Percentiles rank a stretch among this genome's conserved stretches.
Evolutionary conservation across 2,113 vertebrate genomes (phyloP).

Genomic region (Alosa alosa): DNA sequence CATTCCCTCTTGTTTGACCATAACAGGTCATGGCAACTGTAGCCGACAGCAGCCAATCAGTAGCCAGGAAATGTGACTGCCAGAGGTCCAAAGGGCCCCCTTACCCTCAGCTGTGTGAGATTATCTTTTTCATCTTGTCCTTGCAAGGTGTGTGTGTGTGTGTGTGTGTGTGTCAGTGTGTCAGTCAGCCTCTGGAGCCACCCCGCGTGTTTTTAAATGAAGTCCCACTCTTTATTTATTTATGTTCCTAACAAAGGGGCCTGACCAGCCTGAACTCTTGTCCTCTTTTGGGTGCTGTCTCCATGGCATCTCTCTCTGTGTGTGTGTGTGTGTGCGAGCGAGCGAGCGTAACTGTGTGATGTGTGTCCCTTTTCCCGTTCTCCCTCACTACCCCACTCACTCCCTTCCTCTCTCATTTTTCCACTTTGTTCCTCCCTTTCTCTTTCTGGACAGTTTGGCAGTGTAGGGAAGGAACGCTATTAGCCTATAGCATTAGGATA

Average conservation of each 20-base stretch:
- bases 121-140: conserved; percentile 48
- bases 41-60: conserved; percentile 12
- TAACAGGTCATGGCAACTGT: conserved; percentile 41
- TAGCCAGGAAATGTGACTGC: neutral
- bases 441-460: too few species aligned
- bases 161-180: conserved; percentile 16
- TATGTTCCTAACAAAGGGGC: conserved; percentile 59
- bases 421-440: neutral
- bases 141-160: conserved; percentile 29
- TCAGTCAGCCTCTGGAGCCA: conserved; percentile 45
- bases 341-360: neutral
- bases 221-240: conserved; percentile 61
- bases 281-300: conserved; percentile 55
- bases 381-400: conserved; percentile 31
- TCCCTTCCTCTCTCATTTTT: neutral
- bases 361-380: neutral
- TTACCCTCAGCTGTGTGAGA: conserved; percentile 12
- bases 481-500: too few species aligned
- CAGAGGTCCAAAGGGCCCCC: conserved; percentile 26
- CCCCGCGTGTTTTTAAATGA: conserved; percentile 64
- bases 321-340: conserved; percentile 30
- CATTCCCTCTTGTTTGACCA: conserved; percentile 26
- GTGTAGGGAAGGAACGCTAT: neutral
- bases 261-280: conserved; percentile 53
- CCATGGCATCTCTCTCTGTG: conserved; percentile 38